A percentile compares a stretch with the other conserved stretches of the same genome.
Conservation (phyloP, 2,888 invertebrate species). For the Lasioglossum lativentre region DNA sequence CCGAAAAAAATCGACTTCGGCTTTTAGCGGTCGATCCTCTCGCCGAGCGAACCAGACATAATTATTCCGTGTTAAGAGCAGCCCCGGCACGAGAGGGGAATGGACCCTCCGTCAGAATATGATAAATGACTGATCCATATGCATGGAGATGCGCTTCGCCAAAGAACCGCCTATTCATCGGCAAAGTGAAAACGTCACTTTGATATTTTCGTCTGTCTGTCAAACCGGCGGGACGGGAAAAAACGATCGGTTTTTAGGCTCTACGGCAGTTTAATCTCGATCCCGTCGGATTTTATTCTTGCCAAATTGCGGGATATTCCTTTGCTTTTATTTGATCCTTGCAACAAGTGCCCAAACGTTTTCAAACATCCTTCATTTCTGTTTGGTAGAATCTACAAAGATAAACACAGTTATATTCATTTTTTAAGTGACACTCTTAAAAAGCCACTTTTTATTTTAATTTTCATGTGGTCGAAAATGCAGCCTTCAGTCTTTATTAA, state of each 20-base stretch:
- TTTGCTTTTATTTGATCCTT: no score
- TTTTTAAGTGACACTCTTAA: no score
- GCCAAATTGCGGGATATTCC: background rate
- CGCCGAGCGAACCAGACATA: constrained; percentile 39
- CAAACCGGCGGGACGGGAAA: background rate
- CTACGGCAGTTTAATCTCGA: background rate
- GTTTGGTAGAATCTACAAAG: no score
- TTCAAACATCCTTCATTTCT: background rate
- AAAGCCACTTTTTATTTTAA: no score
- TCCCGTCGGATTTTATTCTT: background rate
- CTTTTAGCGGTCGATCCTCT: constrained; percentile 22
- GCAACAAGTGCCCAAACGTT: background rate
- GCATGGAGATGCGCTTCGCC: constrained; percentile 53
- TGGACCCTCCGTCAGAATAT: constrained; percentile 58
- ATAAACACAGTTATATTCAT: no score
- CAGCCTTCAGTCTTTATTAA: no score
- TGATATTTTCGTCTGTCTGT: constrained; percentile 31
- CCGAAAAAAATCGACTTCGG: constrained; percentile 13
- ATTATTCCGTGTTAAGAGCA: constrained; percentile 58
- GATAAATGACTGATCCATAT: constrained; percentile 66
- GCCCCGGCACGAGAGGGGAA: constrained; percentile 10
- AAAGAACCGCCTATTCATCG: constrained; percentile 42
- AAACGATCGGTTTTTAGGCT: background rate
- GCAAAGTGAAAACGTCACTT: constrained; percentile 46
- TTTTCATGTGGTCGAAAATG: no score